A percentile compares a stretch with the other conserved stretches of the same genome.
Evolutionary conservation across 2,888 invertebrate species (phyloP).

Genomic region (Hypolimnas misippus): DNA sequence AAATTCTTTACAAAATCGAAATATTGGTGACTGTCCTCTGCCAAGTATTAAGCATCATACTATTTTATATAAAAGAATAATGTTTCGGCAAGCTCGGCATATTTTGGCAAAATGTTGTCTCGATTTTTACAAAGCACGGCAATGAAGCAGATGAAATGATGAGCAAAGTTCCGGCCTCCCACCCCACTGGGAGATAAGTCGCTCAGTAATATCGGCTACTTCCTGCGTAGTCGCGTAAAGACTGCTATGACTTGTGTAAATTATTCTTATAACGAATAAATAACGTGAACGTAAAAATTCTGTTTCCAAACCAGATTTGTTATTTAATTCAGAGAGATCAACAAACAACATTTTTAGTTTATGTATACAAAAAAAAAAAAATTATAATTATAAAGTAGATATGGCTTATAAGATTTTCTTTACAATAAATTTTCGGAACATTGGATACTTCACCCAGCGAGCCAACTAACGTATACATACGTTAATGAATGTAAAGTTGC

Average conservation of each 20-base stretch:
- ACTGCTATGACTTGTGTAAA: constrained; percentile 19
- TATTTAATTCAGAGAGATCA: neutral
- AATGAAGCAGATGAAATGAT: constrained; percentile 34
- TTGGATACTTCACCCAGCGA: too few species aligned
- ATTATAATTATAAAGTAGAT: too few species aligned
- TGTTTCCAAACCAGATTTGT: neutral
- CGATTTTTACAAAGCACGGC: constrained; percentile 20
- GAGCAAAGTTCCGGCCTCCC: constrained; percentile 35
- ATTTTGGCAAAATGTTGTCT: constrained; percentile 25
- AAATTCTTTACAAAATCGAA: neutral
- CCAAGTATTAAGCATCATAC: constrained; percentile 7
- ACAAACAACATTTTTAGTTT: too few species aligned
- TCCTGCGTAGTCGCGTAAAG: constrained; percentile 27
- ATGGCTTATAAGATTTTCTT: too few species aligned
- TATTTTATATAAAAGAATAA: constrained; percentile 15
- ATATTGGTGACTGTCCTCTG: neutral
- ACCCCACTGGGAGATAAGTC: constrained; percentile 28
- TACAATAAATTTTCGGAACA: too few species aligned
- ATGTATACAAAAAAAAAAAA: too few species aligned
- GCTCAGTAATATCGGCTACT: constrained; percentile 31
- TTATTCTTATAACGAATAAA: constrained; percentile 17
- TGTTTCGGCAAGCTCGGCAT: constrained; percentile 15
- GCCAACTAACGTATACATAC: too few species aligned
- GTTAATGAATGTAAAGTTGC: too few species aligned
- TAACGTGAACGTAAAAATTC: neutral